Evolutionary conservation across 2,888 invertebrate genomes (phyloP), one percentile per base, ranked within the genome.

Genomic region (Leucoma salicis): DNA sequence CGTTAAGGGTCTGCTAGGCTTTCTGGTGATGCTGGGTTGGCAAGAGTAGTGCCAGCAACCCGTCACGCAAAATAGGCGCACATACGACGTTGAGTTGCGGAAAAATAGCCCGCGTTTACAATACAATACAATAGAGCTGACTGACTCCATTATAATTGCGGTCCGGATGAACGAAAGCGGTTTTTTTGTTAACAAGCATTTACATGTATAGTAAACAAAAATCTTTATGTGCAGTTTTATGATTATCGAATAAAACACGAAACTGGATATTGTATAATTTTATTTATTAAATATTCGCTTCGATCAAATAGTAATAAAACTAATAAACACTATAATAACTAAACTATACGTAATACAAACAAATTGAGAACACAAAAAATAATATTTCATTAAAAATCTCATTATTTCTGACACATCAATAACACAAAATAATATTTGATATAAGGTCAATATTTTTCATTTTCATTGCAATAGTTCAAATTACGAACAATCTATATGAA

Each of bases 271-370:
- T 49, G 48, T 59, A 63, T 56, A 56, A 48, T 56, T 66, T 63
- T 61, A 65, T 58, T 65, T 56, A 55, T 56, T 59, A 59, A 57
- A 55, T 52, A 59, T 57, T 55, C 46, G 47, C 49, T 60, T 56
- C 40, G 54, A 56, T 57, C 42, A 56, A 51, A 63, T 6, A 62
- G 54, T 64, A 46, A 57, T 57, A 59, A 62, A 60, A 60, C 50
- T 45, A 40, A 56, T 48, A 54, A 53, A 56, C 40, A 42, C 39
- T 45, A 46, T 39, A 16, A 55, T 47, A 31, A 34, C 37, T 53
- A 46, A 46, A 53, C 46, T 49, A 39, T 57, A 57, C 45, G 56
- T 56, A 62, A 49, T 51, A 53, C 41, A 49, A 56, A 53, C 38
- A 51, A 55, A 49, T 51, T 51, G 54, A 61, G 57, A 63, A 58